A percentile compares a stretch with the other conserved stretches of the same genome.
phyloP scores from a whole-genome alignment of 2,888 invertebrate species.

The Julus scanicus region DNA sequence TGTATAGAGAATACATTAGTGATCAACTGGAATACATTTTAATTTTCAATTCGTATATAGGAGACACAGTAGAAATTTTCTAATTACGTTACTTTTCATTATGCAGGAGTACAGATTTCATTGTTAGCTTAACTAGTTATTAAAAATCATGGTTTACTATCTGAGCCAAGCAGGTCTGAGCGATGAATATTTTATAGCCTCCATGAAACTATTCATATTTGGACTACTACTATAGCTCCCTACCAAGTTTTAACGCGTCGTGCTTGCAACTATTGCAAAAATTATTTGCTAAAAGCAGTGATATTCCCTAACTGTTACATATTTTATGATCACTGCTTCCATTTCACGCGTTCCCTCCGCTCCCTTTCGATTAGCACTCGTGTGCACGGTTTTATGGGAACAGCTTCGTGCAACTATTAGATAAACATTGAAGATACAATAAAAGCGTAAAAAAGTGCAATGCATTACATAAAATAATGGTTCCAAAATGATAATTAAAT shows the following conservation, averaged over 20 bases:
- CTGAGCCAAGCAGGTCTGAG: not conserved
- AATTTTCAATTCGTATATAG: too few relatives aligned
- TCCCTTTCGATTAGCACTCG: conserved; percentile 28
- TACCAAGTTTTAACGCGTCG: not conserved
- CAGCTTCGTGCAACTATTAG: conserved; percentile 28
- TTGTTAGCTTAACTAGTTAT: not conserved
- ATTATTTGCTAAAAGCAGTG: conserved; percentile 33
- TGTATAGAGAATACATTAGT: too few relatives aligned
- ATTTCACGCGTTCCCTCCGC: conserved; percentile 12
- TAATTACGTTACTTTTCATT: too few relatives aligned
- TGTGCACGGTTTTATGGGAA: conserved; percentile 13
- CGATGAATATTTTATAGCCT: not conserved
- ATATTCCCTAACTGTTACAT: conserved; percentile 16
- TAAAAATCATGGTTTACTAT: not conserved
- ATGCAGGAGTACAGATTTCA: too few relatives aligned
- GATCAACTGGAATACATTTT: too few relatives aligned
- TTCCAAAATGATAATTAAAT: conserved; percentile 27
- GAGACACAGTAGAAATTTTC: too few relatives aligned
- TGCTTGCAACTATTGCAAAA: not conserved
- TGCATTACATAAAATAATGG: conserved; percentile 28
- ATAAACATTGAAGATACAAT: conserved; percentile 9
- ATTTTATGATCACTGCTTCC: conserved; percentile 26
- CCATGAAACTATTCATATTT: not conserved
- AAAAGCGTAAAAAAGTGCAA: conserved; percentile 27
- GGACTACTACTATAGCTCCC: not conserved